Conservation (phyloP, 2,113 vertebrate species). For the Xenus cinereus region DNA sequence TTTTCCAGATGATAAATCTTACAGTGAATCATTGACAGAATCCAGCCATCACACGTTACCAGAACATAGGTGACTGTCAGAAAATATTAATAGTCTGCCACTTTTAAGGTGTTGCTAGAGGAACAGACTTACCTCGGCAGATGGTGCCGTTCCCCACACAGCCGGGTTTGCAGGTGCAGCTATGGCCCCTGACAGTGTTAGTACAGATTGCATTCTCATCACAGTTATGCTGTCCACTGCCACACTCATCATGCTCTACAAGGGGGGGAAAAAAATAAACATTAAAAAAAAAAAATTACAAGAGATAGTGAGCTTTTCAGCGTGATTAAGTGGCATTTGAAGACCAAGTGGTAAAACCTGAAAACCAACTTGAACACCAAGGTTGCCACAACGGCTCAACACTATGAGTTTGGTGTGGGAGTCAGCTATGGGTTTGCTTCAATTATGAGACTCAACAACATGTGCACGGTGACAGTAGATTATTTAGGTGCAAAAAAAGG, state of each 20-base stretch:
- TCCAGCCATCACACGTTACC: background rate
- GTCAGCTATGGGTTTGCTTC: background rate
- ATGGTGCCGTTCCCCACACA: slow-evolving; percentile 92
- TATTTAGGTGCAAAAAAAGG: background rate
- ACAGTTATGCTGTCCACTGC: slow-evolving; percentile 81
- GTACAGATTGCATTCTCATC: slow-evolving; percentile 93
- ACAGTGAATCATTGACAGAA: background rate
- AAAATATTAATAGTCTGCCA: background rate
- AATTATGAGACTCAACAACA: background rate
- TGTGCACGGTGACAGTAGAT: background rate
- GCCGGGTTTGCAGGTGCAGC: slow-evolving; percentile 94
- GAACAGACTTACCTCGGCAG: slow-evolving; percentile 82
- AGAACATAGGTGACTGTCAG: background rate
- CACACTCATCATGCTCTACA: slow-evolving; percentile 90
- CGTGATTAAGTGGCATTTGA: background rate
- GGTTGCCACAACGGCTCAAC: background rate
- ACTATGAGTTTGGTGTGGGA: background rate
- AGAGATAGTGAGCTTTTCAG: background rate
- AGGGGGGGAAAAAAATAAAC: background rate
- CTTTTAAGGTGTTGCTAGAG: background rate
- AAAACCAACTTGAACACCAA: too few relatives aligned
- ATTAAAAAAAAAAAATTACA: background rate
- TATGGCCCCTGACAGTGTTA: slow-evolving; percentile 91
- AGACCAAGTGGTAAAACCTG: background rate
- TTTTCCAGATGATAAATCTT: background rate